Evolutionary conservation across 1,140 invertebrate species (phyloP), one percentile per base, ranked within the genome.

Genomic region (Diploscapter pachys): DNA sequence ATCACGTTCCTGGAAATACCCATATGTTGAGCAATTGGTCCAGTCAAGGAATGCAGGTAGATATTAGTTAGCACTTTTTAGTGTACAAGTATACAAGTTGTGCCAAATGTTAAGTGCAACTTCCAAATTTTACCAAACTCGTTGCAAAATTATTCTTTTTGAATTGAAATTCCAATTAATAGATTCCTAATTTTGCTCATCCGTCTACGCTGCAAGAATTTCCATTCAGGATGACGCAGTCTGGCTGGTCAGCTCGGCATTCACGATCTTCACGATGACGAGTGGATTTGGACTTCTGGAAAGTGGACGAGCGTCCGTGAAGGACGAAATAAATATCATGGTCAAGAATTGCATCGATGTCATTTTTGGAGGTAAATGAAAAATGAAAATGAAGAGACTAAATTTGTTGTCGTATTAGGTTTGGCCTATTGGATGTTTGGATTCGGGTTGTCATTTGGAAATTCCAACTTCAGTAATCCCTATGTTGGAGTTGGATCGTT

Each of bases 251-350:
- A 94, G 93, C 0, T 93, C 92, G 67, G 92, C 93, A 2, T 96
- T 97, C 83, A 95, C 96, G 78, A 96, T 96, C 73, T 96, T 96
- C 84, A 96, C 94, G 0, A 97, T 96, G 94, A 94, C 96, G 88
- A 94, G 93, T 78, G 94, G 93, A 65, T 96, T 95, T 82, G 93
- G 93, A 4, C 91, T 96, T 89, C 84, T 96, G 68, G 93, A 96
- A 85, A 93, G 92, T 1, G 94, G 94, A 4, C 93, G 92, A 80
- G 93, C 95, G 0, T 93, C 92, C 1, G 89, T 93, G 52, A 96
- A 95, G 87, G 95, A 95, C 82, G 94, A 95, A 89, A 93, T 94
- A 0, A 95, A 95, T 81, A 95, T 95, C n/a, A 95, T 95, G 93
- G 93, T 95, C 92, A 95, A 95, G 86, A 96, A 96, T 82, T 90